Evolutionary conservation across 2,888 invertebrate species (phyloP).

Genomic region (Leptinotarsa juncta): DNA sequence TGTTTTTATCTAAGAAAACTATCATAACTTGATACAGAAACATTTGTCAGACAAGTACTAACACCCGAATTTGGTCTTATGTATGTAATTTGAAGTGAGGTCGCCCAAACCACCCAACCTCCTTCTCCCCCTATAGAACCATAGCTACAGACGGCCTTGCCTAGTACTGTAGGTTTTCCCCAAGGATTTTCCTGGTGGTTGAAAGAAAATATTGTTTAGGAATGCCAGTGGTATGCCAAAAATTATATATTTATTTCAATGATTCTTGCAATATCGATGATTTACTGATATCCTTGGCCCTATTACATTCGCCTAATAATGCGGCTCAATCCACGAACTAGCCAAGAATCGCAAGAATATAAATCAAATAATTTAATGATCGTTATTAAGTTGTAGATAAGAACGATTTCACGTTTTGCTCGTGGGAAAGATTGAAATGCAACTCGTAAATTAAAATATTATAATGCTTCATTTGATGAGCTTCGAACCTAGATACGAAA

Average conservation of each 20-base stretch:
- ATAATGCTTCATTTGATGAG: not conserved
- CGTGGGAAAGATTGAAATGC: not conserved
- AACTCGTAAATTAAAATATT: slow-evolving; percentile 8
- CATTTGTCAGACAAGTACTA: too few relatives aligned
- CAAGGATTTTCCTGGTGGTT: too few relatives aligned
- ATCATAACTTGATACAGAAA: too few relatives aligned
- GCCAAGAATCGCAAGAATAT: slow-evolving; percentile 12
- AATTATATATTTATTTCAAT: not conserved
- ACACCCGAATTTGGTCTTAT: too few relatives aligned
- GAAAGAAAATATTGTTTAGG: not conserved
- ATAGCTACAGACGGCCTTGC: too few relatives aligned
- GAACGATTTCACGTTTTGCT: not conserved
- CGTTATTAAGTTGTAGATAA: not conserved
- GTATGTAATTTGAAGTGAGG: too few relatives aligned
- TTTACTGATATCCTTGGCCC: slow-evolving; percentile 21
- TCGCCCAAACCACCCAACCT: too few relatives aligned
- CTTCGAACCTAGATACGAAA: slow-evolving; percentile 15
- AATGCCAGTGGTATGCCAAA: not conserved
- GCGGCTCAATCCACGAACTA: not conserved
- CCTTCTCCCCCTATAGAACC: too few relatives aligned
- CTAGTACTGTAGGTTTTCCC: too few relatives aligned
- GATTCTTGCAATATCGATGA: not conserved
- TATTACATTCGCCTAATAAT: not conserved
- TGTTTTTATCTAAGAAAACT: too few relatives aligned
- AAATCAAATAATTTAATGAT: slow-evolving; percentile 20